Percentiles rank a stretch among this genome's conserved stretches.
These are phyloP conservation scores for Hycleus phaleratus DNA, from an alignment of 1,140 invertebrate species.

Conservation along the genomic window DNA sequence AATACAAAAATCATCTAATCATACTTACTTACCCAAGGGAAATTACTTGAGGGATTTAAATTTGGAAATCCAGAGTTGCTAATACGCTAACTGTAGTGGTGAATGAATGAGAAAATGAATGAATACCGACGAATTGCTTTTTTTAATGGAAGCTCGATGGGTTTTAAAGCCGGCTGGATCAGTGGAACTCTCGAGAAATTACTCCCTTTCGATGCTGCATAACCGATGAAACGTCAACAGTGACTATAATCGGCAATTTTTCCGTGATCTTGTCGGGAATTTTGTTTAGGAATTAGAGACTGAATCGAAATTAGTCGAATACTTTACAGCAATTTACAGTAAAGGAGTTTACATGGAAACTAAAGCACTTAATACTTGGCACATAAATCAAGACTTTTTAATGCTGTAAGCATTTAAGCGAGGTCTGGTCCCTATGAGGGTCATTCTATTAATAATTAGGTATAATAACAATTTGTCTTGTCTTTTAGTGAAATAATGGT, in stretches of 20 bases:
- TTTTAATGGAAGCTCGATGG: too few relatives aligned
- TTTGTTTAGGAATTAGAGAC: background rate
- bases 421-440: slow-evolving; percentile 21
- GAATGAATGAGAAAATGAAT: too few relatives aligned
- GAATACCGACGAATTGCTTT: too few relatives aligned
- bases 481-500: too few relatives aligned
- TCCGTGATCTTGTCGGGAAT: background rate
- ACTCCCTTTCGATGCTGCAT: background rate
- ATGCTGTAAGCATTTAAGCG: slow-evolving; percentile 20
- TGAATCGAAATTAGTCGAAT: background rate
- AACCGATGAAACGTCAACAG: background rate
- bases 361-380: slow-evolving; percentile 17
- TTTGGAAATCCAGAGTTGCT: too few relatives aligned
- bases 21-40: too few relatives aligned
- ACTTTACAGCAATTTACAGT: background rate
- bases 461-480: too few relatives aligned
- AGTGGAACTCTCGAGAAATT: too few relatives aligned
- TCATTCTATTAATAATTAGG: slow-evolving; percentile 24
- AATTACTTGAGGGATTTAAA: too few relatives aligned
- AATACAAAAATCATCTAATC: too few relatives aligned
- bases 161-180: too few relatives aligned
- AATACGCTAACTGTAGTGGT: too few relatives aligned
- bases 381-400: slow-evolving; percentile 25
- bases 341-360: slow-evolving; percentile 14
- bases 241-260: background rate